phyloP scores from a whole-genome alignment of 2,888 invertebrate genomes.

The Parasteatoda lunata region DNA sequence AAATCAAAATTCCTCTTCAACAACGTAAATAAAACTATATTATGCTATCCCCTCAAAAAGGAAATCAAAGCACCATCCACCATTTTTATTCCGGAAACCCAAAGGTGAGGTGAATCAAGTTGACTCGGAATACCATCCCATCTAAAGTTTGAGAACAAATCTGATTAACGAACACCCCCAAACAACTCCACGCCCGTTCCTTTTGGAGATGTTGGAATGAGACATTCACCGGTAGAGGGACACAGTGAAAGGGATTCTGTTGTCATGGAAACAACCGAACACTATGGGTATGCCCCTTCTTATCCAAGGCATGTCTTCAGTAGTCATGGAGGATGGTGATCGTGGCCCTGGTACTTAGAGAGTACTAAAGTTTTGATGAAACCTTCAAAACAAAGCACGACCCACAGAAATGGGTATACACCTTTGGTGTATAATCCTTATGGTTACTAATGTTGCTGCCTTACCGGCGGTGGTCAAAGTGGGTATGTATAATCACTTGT shows the following conservation, averaged over 20 bases:
- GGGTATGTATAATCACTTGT: neutral
- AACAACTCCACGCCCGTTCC: neutral
- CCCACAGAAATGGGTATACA: neutral
- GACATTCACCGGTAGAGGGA: neutral
- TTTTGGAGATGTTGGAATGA: neutral
- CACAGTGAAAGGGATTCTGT: neutral
- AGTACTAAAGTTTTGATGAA: neutral
- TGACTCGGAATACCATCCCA: neutral
- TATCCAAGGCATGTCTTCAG: neutral
- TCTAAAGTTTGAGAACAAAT: neutral
- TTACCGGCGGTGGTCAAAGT: neutral
- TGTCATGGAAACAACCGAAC: neutral
- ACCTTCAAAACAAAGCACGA: neutral
- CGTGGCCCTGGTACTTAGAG: slow-evolving; percentile 1
- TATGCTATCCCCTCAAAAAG: too few species aligned
- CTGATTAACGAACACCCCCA: neutral
- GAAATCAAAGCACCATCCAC: too few species aligned
- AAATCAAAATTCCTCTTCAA: too few species aligned
- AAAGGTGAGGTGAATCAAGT: too few species aligned
- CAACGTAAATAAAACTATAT: too few species aligned
- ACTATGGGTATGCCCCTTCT: neutral
- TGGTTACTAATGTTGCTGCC: neutral
- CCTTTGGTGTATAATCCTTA: neutral
- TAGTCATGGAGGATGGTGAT: slow-evolving; percentile 1
- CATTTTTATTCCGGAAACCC: too few species aligned